Conservation (phyloP, 35 echinoderm and acorn worm genomes). For the Strongylocentrotus purpuratus region DNA sequence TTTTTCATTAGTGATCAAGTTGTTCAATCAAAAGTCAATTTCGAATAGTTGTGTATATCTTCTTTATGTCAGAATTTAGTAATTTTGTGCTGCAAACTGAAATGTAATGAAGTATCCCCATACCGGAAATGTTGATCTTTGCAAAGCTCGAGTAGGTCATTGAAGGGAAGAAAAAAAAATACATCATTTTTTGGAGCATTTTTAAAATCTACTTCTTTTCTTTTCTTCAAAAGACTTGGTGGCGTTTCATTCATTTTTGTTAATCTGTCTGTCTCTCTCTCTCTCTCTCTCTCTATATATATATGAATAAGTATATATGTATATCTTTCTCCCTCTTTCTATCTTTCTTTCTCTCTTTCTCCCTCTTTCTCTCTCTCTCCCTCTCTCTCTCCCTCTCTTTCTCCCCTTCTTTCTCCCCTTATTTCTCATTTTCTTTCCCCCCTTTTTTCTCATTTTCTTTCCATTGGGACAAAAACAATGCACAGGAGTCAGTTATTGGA, state of each 20-base stretch:
- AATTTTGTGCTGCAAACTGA: neutral
- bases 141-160: neutral
- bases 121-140: neutral
- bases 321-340: neutral
- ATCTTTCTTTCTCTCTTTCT: neutral
- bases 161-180: neutral
- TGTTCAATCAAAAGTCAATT: neutral
- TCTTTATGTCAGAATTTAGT: neutral
- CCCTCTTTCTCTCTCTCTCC: neutral
- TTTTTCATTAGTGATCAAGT: constrained; percentile 5
- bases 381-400: neutral
- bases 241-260: neutral
- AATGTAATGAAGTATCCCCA: neutral
- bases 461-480: too few species aligned
- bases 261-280: neutral
- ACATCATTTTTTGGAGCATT: too few species aligned
- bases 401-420: too few species aligned
- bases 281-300: neutral
- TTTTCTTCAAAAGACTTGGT: too few species aligned
- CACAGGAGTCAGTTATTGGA: too few species aligned
- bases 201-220: too few species aligned
- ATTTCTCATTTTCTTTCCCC: too few species aligned
- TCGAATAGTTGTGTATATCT: neutral
- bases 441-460: too few species aligned
- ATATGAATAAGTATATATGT: neutral